phyloP scores from a whole-genome alignment of 2,888 invertebrate genomes.

The Latheticus oryzae region DNA sequence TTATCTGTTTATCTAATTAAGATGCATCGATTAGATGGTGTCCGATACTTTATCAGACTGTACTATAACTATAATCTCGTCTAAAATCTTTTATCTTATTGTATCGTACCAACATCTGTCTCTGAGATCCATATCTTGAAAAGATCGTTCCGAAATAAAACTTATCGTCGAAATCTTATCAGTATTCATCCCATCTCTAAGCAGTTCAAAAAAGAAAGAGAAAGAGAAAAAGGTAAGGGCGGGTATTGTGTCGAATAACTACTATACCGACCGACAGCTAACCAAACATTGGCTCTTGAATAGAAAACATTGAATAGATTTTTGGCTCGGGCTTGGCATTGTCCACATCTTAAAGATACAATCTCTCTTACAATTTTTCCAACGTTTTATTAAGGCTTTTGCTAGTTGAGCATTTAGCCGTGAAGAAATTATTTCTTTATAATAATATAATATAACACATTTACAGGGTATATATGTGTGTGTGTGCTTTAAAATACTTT shows the following conservation, averaged over 20 bases:
- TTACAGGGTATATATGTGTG: slow-evolving; percentile 51
- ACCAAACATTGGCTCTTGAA: slow-evolving; percentile 76
- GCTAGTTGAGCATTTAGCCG: slow-evolving; percentile 64
- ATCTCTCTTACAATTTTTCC: slow-evolving; percentile 62
- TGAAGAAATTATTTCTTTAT: slow-evolving; percentile 67
- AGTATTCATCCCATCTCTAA: slow-evolving; percentile 57
- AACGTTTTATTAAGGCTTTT: slow-evolving; percentile 60
- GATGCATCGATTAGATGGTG: slow-evolving; percentile 41
- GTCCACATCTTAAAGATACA: slow-evolving; percentile 61
- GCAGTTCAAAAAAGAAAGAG: slow-evolving; percentile 53
- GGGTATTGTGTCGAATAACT: slow-evolving; percentile 55
- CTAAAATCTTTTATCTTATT: slow-evolving; percentile 46
- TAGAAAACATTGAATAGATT: slow-evolving; percentile 65
- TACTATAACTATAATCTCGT: slow-evolving; percentile 49
- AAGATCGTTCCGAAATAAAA: slow-evolving; percentile 46
- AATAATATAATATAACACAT: slow-evolving; percentile 66
- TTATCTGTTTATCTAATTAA: slow-evolving; percentile 40
- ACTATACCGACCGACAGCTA: slow-evolving; percentile 69
- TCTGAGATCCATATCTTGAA: slow-evolving; percentile 51
- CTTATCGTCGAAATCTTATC: slow-evolving; percentile 58
- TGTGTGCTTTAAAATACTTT: slow-evolving; percentile 50
- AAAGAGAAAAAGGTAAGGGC: slow-evolving; percentile 56
- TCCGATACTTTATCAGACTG: slow-evolving; percentile 32
- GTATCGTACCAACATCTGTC: slow-evolving; percentile 55
- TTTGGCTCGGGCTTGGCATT: slow-evolving; percentile 61